Percentiles rank a stretch among this genome's conserved stretches.
phyloP scores from a whole-genome alignment of 2,113 vertebrate genomes.

The Gymnorhina tibicen region DNA sequence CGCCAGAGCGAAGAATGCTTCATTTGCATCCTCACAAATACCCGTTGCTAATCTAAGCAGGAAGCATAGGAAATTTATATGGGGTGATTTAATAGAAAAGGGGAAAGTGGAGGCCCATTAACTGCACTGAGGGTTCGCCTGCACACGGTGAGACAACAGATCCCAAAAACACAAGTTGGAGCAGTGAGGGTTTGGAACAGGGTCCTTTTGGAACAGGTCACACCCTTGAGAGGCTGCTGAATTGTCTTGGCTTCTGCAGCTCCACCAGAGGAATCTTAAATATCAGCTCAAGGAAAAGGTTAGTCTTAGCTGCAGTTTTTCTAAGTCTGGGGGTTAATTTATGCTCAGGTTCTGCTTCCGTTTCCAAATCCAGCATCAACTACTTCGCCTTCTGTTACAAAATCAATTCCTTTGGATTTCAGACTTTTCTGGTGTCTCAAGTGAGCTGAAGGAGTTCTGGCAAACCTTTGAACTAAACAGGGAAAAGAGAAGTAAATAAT shows the following conservation, averaged over 20 bases:
- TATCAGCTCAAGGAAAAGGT: neutral
- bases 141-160: neutral
- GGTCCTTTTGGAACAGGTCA: neutral
- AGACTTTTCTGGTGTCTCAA: neutral
- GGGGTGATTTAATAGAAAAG: neutral
- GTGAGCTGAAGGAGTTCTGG: neutral
- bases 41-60: constrained; percentile 28
- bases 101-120: neutral
- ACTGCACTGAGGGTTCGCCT: neutral
- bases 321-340: neutral
- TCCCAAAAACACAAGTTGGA: neutral
- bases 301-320: neutral
- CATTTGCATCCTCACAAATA: constrained; percentile 60
- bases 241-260: neutral
- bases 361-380: neutral
- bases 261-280: neutral
- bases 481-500: neutral
- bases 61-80: neutral
- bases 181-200: neutral
- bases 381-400: neutral
- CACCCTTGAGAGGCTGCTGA: neutral
- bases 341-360: neutral
- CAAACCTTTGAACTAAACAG: neutral
- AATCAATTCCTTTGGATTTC: neutral
- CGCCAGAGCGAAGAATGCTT: neutral